Evolutionary conservation across 1,140 invertebrate genomes (phyloP).

Genomic region (Pseudomyrmex concolor): DNA sequence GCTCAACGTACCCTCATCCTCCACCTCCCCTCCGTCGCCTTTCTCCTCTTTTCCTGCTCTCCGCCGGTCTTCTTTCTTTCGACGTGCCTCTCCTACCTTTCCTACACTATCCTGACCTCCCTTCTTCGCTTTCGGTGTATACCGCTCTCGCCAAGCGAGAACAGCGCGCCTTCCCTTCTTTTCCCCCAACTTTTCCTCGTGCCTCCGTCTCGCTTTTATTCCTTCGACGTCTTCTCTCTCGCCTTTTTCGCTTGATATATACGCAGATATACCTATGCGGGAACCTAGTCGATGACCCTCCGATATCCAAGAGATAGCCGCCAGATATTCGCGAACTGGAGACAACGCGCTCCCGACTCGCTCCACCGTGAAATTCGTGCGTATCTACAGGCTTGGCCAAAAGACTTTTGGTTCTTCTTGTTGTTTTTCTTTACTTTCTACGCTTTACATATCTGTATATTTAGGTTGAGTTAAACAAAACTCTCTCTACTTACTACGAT

Average conservation of each 20-base stretch:
- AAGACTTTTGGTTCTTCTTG: conserved; percentile 50
- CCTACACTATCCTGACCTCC: conserved; percentile 41
- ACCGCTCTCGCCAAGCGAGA: conserved; percentile 47
- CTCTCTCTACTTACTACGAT: no score
- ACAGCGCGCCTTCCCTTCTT: conserved; percentile 15
- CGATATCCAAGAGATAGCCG: conserved; percentile 78
- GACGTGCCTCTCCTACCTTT: conserved; percentile 45
- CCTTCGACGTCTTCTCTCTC: conserved; percentile 19
- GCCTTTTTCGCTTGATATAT: conserved; percentile 55
- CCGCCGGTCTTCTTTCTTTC: conserved; percentile 58
- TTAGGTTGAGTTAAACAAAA: background rate
- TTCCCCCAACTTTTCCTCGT: conserved; percentile 63
- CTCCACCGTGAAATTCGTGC: conserved; percentile 74
- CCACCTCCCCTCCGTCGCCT: conserved; percentile 57
- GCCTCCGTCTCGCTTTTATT: conserved; percentile 1
- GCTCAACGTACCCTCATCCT: conserved; percentile 74
- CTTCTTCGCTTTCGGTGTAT: conserved; percentile 34
- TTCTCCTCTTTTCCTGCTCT: conserved; percentile 59
- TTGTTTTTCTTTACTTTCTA: background rate
- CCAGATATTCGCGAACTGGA: conserved; percentile 79
- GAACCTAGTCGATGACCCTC: conserved; percentile 77
- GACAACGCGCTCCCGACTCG: conserved; percentile 68
- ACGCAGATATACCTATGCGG: conserved; percentile 64
- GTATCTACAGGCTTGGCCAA: conserved; percentile 71
- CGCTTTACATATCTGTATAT: background rate